phyloP scores from a whole-genome alignment of 2,888 invertebrate species.

The Thereva nobilitata region DNA sequence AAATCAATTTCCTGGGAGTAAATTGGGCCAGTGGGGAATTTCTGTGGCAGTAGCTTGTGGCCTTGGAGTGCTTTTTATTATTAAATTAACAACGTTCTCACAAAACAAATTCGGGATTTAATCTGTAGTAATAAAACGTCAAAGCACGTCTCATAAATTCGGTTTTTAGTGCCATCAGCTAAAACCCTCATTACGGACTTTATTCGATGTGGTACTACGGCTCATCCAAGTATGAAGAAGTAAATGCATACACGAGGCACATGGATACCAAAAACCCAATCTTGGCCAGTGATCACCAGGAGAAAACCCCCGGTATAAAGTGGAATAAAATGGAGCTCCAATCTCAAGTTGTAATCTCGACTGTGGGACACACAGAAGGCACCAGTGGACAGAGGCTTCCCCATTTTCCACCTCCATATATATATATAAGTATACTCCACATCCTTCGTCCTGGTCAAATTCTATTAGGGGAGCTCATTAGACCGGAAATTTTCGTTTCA shows the following conservation, averaged over 20 bases:
- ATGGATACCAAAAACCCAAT: no score
- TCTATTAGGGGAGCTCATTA: slow-evolving; percentile 38
- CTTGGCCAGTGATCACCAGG: slow-evolving; percentile 17
- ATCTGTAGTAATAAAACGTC: slow-evolving; percentile 32
- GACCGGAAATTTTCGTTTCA: slow-evolving; percentile 44
- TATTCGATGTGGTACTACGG: slow-evolving; percentile 9
- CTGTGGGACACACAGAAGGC: slow-evolving; percentile 39
- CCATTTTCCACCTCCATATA: no score
- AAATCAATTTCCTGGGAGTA: no score
- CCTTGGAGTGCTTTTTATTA: background rate
- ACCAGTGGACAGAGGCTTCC: no score
- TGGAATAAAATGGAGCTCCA: slow-evolving; percentile 36
- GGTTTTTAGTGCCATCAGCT: slow-evolving; percentile 9
- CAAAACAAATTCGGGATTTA: slow-evolving; percentile 31
- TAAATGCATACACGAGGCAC: slow-evolving; percentile 22
- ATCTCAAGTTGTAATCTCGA: slow-evolving; percentile 39
- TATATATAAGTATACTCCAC: background rate
- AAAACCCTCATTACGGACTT: slow-evolving; percentile 36
- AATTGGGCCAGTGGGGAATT: background rate
- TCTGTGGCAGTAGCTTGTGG: background rate
- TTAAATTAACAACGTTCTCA: background rate
- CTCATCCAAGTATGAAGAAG: slow-evolving; percentile 27
- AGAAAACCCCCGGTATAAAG: slow-evolving; percentile 18
- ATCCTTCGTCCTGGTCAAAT: slow-evolving; percentile 26
- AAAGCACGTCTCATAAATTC: slow-evolving; percentile 36